Evolutionary conservation across 2,113 vertebrate species (phyloP).

Genomic region (Peromyscus leucopus): DNA sequence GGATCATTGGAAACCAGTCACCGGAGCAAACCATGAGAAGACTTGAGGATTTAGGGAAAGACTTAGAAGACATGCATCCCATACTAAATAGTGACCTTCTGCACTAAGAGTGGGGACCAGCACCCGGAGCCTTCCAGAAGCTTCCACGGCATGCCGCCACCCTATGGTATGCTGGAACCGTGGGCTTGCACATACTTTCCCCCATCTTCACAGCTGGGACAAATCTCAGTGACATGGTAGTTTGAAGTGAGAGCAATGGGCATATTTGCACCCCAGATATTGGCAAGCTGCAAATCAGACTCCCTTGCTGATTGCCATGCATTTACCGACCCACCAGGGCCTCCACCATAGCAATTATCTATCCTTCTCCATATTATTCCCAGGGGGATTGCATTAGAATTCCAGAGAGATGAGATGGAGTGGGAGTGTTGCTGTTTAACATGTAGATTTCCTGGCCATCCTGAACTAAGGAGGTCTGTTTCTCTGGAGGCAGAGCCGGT

Average conservation of each 20-base stretch:
- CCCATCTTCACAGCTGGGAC: not conserved
- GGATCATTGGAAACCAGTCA: slow-evolving; percentile 86
- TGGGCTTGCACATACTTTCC: not conserved
- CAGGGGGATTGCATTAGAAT: not conserved
- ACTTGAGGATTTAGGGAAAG: slow-evolving; percentile 73
- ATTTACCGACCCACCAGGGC: not conserved
- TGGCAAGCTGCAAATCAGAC: not conserved
- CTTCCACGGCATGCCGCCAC: not conserved
- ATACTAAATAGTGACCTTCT: slow-evolving; percentile 75
- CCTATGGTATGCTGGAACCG: not conserved
- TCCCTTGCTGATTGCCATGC: not conserved
- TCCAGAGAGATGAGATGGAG: not conserved
- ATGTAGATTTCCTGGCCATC: slow-evolving; percentile 39
- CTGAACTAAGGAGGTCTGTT: slow-evolving; percentile 42
- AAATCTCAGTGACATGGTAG: not conserved
- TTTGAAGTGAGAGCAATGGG: not conserved
- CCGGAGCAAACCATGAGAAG: slow-evolving; percentile 85
- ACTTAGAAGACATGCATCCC: not conserved
- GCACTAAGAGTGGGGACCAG: slow-evolving; percentile 68
- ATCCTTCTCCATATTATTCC: slow-evolving; percentile 6
- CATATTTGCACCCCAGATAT: slow-evolving; percentile 32
- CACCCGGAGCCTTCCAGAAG: slow-evolving; percentile 64
- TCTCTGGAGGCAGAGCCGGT: slow-evolving; percentile 52
- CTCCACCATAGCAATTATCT: not conserved
- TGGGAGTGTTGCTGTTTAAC: not conserved